Percentiles rank a stretch among this genome's conserved stretches.
Evolutionary conservation across 2,797 vertebrate species (phyloP).

Genomic region (Dryobates pubescens): DNA sequence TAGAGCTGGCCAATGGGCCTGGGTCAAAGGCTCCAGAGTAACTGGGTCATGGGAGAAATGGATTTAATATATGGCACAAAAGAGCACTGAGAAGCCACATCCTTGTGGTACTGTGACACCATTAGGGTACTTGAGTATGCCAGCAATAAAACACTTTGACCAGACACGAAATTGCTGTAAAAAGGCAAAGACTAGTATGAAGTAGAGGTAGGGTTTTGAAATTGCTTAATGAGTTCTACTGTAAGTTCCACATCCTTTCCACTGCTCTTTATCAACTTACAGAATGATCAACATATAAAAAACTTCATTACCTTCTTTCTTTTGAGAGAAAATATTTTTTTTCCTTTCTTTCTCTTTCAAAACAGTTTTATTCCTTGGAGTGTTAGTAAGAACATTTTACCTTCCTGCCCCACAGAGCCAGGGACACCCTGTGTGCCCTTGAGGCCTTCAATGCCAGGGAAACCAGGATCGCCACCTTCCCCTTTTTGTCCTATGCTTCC

Average conservation of each 20-base stretch:
- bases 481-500: constrained; percentile 77
- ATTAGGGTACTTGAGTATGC: neutral
- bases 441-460: constrained; percentile 75
- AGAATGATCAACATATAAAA: neutral
- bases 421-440: constrained; percentile 82
- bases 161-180: neutral
- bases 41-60: neutral
- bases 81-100: neutral
- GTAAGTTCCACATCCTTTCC: neutral
- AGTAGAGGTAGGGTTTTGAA: neutral
- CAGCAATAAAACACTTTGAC: neutral
- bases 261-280: neutral
- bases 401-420: constrained; percentile 85
- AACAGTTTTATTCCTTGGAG: neutral
- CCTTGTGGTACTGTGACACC: neutral
- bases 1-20: neutral
- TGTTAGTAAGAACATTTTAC: constrained; percentile 59
- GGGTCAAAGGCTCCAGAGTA: neutral
- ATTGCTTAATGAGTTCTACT: neutral
- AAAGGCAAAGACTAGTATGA: neutral
- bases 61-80: neutral
- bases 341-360: neutral
- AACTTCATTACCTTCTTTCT: neutral
- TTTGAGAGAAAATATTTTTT: neutral
- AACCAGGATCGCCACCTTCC: constrained; percentile 68